Conservation (phyloP, 2,797 vertebrate species). For the Aeoliscus strigatus region DNA sequence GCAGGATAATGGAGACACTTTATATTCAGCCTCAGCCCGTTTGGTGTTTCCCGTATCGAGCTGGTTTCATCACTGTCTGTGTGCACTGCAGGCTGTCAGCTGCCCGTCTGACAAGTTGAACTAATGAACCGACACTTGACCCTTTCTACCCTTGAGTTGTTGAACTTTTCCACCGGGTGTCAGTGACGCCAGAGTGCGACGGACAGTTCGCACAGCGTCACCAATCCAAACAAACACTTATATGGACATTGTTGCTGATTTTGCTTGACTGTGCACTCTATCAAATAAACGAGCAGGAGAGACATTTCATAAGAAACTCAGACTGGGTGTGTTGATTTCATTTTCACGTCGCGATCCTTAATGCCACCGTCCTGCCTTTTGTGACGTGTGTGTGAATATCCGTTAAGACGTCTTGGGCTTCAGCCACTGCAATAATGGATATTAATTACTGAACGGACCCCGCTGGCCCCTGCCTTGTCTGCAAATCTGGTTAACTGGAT, state of each 20-base stretch:
- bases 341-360: conserved; percentile 40
- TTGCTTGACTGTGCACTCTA: conserved; percentile 52
- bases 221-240: conserved; percentile 4
- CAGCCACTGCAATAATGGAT: conserved; percentile 58
- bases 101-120: conserved; percentile 31
- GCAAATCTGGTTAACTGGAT: conserved; percentile 67
- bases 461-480: conserved; percentile 46
- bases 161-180: conserved; percentile 41
- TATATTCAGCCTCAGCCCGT: conserved; percentile 34
- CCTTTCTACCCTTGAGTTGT: conserved; percentile 39
- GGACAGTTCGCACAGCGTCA: conserved; percentile 12
- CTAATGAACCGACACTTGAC: conserved; percentile 49
- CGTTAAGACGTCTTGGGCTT: conserved; percentile 21
- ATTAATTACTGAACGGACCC: conserved; percentile 62
- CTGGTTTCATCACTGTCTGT: conserved; percentile 23
- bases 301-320: conserved; percentile 62
- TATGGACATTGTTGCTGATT: conserved; percentile 35
- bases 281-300: conserved; percentile 65
- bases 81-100: conserved; percentile 33
- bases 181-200: conserved; percentile 30
- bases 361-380: conserved; percentile 11
- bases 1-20: conserved; percentile 43
- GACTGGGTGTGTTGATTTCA: conserved; percentile 63
- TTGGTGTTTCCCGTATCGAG: conserved; percentile 12
- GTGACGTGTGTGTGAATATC: conserved; percentile 11